Evolutionary conservation across 2,888 invertebrate species (phyloP).

Genomic region (Metopia argyrocephala): DNA sequence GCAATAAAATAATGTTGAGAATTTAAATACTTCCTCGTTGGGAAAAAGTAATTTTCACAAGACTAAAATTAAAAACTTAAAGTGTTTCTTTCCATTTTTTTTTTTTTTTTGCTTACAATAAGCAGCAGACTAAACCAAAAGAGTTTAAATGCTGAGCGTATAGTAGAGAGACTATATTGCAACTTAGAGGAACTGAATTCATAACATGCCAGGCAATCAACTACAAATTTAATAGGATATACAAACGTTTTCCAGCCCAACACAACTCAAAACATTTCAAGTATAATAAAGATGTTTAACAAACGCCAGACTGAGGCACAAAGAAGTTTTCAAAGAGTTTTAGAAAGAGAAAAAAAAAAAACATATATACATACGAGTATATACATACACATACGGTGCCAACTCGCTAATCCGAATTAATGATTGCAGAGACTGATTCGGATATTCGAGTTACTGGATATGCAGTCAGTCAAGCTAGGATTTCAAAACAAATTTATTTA

Average conservation of each 20-base stretch:
- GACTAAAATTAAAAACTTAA: constrained; percentile 38
- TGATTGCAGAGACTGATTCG: too few relatives aligned
- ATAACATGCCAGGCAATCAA: constrained; percentile 29
- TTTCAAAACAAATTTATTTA: too few relatives aligned
- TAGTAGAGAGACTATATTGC: neutral
- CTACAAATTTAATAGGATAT: constrained; percentile 31
- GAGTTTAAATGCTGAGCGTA: neutral
- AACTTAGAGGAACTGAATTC: constrained; percentile 13
- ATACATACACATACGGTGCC: too few relatives aligned
- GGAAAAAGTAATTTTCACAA: constrained; percentile 49
- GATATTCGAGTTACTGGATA: too few relatives aligned
- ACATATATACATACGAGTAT: too few relatives aligned
- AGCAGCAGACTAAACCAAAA: constrained; percentile 11
- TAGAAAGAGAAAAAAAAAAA: neutral
- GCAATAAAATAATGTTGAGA: constrained; percentile 59
- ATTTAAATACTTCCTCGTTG: constrained; percentile 56
- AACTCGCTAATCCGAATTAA: too few relatives aligned
- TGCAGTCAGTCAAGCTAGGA: too few relatives aligned
- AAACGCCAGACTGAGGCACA: constrained; percentile 21
- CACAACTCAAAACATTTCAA: constrained; percentile 21
- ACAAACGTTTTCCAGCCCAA: constrained; percentile 12
- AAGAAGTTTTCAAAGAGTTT: constrained; percentile 25
- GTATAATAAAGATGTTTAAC: constrained; percentile 38
- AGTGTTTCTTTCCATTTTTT: constrained; percentile 20
- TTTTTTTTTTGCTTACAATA: constrained; percentile 1